phyloP scores from a whole-genome alignment of 2,113 vertebrate species.

The Gorsachius goisagi region DNA sequence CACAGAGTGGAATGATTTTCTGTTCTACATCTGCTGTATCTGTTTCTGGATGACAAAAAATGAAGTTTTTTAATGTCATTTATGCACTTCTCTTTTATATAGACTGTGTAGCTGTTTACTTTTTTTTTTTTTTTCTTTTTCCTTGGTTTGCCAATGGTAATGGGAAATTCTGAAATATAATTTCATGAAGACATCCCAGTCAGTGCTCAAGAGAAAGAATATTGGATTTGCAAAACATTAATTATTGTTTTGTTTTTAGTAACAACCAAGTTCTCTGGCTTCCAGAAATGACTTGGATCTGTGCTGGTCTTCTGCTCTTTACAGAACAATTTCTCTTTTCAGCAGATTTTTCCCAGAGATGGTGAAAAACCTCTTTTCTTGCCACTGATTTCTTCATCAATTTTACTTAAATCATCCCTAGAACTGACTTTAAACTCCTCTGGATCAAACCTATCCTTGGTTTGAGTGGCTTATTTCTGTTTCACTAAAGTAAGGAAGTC shows the following conservation, averaged over 20 bases:
- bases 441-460: neutral
- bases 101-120: neutral
- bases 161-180: slow-evolving; percentile 21
- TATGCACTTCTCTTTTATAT: neutral
- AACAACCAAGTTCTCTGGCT: neutral
- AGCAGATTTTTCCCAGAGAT: neutral
- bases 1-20: neutral
- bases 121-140: neutral
- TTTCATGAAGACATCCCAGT: neutral
- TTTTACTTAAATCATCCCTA: neutral
- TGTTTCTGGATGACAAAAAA: slow-evolving; percentile 12
- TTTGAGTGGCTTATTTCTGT: neutral
- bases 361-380: neutral
- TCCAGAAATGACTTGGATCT: neutral
- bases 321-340: neutral
- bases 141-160: neutral
- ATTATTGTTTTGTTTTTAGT: neutral
- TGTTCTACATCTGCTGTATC: neutral
- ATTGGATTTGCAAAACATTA: neutral
- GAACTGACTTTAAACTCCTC: neutral
- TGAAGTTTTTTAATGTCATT: neutral
- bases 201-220: neutral
- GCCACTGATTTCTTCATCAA: neutral
- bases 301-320: neutral
- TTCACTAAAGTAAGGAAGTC: neutral